These are phyloP conservation scores for Anguilla rostrata DNA, from an alignment of 2,113 vertebrate species.

Conservation along the genomic window DNA sequence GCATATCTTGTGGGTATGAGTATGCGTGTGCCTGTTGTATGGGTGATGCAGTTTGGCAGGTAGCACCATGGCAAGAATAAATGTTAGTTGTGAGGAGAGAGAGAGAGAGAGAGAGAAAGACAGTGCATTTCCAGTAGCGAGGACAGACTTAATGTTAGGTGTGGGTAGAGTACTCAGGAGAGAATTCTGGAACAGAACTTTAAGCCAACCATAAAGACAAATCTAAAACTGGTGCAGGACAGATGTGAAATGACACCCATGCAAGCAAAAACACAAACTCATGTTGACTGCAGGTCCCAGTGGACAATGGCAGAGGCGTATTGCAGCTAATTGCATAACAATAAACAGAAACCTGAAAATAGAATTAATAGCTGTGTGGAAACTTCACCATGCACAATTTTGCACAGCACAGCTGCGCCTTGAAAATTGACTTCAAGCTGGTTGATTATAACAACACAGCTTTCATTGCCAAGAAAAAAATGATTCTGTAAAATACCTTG, in stretches of 20 bases:
- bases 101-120: no score
- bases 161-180: no score
- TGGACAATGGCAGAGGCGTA: neutral
- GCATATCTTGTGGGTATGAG: no score
- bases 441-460: constrained; percentile 10
- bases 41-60: no score
- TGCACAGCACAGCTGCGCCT: neutral
- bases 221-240: neutral
- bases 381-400: neutral
- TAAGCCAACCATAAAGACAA: neutral
- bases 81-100: no score
- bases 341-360: constrained; percentile 9
- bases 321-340: neutral
- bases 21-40: no score
- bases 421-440: neutral
- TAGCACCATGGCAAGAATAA: no score
- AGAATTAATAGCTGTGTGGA: neutral
- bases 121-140: no score
- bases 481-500: constrained; percentile 22
- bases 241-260: neutral
- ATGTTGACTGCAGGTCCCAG: neutral
- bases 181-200: no score
- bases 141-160: no score
- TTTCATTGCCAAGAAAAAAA: constrained; percentile 15
- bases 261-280: neutral